Base-by-base conservation (phyloP, 1,140 invertebrate species). In the Halyomorpha halys region DNA sequence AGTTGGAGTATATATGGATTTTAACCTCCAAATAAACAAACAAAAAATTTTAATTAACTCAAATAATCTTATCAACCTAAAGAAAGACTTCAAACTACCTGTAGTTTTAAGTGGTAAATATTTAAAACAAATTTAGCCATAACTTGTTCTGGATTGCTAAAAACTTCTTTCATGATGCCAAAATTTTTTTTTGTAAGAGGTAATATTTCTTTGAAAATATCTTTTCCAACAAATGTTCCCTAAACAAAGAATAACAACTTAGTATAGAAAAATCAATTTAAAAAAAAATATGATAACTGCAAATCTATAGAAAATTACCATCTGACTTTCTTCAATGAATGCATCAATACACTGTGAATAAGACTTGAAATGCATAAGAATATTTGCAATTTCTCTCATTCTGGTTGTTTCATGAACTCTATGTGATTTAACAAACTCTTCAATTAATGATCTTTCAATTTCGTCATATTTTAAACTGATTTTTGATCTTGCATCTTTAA, bases 111-210 rank as follows among this genome's bases (percentile, higher is more conserved):
- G 71, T 97, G 91, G 76, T 95, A 99, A 65, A 99, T 92, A 72
- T 97, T 97, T 2, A 98, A 77, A 34, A 98, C 89, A 78, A 98
- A 96, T 77, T 98, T 98, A 44, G 89, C 87, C 92, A 98, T 98
- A 0, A 99, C 94, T 81, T 94, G 90, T 68, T 97, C 90, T 0
- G 94, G 92, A 78, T 94, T 96, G n/a, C 83, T 85, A 72, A 99
- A 99, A 0, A 99, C 95, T 75, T 89, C 84, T 72, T 87, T 86
- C 66, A 98, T 93, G 1, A 97, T 82, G 65, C 84, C 82, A 72
- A 93, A 86, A 72, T 94, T 95, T 71, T 87, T 87, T 68, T 87
- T 84, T 76, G 95, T 98, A 67, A 98, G 78, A 19, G 91, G 89
- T 62, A 96, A 79, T 9, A 98, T 87, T 69, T 97, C 89, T 63